Base-by-base conservation (phyloP, 2,888 invertebrate genomes). In the Sussaba pulchella region DNA sequence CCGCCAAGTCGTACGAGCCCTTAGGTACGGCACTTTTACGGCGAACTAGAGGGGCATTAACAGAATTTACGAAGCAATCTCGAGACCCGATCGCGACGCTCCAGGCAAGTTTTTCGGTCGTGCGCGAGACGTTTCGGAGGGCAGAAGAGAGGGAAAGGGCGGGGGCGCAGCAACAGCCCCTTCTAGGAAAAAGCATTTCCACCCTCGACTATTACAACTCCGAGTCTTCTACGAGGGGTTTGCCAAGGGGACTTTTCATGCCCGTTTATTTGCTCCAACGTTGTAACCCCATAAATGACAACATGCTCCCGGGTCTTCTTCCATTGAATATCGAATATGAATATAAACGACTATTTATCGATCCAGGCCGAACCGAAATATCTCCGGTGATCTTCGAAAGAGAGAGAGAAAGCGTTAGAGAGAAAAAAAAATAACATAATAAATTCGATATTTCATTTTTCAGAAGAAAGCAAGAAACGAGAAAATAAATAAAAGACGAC, bases 51-150 rank as follows among this genome's bases (percentile, higher is more conserved):
- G 83, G 57, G 82, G 81, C 82, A 86, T 87, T 87, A 85, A 87
- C 87, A 88, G 88, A 86, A 89, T 87, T 88, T 88, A 84, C 85
- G 85, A 86, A 87, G 83, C 86, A 85, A 87, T 89, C 84, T 83
- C 83, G 82, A 81, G 81, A 75, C 80, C 77, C 72, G 76, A 82
- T 85, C 82, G 82, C 79, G 70, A 71, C 50, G 57, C 70, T 43
- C 57, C 43, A 31, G 70, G 57, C 57, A 31, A 57, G 17, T 14
- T 70, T 70, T 70, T 43, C 10, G 70, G 26, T 45, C 43, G 54
- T 24, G 31, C 4, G 31, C 31, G 31, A 31, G 6, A 6, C 4
- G 4, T 6, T 6, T 31, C 6, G 4, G 31, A 31, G 31, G 31
- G 31, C 4, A 6, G 31, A 31, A 31, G 6, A 31, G 4, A 31